Evolutionary conservation across 2,113 vertebrate species (phyloP), one percentile per base, ranked within the genome.

Genomic region (Cyanoramphus novaezelandiae): DNA sequence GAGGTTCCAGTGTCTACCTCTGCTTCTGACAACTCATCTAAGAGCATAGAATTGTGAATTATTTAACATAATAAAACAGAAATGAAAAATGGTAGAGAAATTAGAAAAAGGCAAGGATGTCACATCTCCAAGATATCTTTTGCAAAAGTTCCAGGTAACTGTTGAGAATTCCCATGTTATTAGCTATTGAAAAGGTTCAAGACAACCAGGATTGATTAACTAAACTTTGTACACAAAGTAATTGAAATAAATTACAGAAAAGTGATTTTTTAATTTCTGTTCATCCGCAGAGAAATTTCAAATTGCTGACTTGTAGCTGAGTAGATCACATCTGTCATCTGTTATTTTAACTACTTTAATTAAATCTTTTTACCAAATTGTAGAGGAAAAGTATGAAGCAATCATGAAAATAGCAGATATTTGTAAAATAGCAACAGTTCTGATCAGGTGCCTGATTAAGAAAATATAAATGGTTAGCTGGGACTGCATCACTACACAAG

Each of bases 301-400:
- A 72, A 92, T 43, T 86, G 41, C 63, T 92, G 60, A 88, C 86
- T 94, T 79, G 35, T 46, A 90, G 46, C 23, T 86, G 14, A 81
- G 53, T 41, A 83, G 68, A 83, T 62, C 68, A 93, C 52, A 92
- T 94, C 79, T 90, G 86, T 53, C 77, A 13, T 68, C 65, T 85
- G 44, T 82, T 95, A 90, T 72, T 94, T 93, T 81, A 95, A 93
- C 37, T 77, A 78, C 69, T 96, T 92, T 77, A 93, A 86, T 90
- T 90, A 93, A 86, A 94, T 94, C 90, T 67, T 84, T 67, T 52
- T 89, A 68, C 37, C 7, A 10, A 59, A 83, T 71, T 50, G 75
- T 57, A 95, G n/a, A 93, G 18, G 47, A 83, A 92, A 86, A 87
- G 31, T 62, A 63, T 79, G 29, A 88, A 84, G n/a, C 44, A 76